Percentiles rank a stretch among this genome's conserved stretches.
These are phyloP conservation scores for Chlamydotis undulata DNA, from an alignment of 2,113 vertebrate genomes.

Conservation along the genomic window DNA sequence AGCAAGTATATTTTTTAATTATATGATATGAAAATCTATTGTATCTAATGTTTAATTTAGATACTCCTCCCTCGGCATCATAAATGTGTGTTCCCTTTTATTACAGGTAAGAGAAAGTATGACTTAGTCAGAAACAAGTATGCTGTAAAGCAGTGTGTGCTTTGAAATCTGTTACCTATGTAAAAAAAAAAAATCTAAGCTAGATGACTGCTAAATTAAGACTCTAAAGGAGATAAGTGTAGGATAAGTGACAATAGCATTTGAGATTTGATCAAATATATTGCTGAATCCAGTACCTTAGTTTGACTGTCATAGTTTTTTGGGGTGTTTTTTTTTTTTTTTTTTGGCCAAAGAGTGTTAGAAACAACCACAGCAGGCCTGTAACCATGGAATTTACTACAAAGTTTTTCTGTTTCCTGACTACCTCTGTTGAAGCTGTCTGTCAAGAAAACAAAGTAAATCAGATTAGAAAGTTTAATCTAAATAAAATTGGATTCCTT, in stretches of 20 bases:
- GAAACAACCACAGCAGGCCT: not conserved
- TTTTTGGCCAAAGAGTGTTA: not conserved
- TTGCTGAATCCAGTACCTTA: slow-evolving; percentile 52
- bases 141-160: not conserved
- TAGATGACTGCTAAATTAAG: not conserved
- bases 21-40: not conserved
- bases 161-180: not conserved
- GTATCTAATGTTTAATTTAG: not conserved
- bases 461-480: slow-evolving; percentile 30
- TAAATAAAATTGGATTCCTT: not conserved
- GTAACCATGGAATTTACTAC: not conserved
- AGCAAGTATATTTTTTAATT: not conserved
- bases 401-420: slow-evolving; percentile 20
- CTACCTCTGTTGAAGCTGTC: not conserved
- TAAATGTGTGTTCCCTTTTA: not conserved
- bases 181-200: not conserved
- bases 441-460: slow-evolving; percentile 45
- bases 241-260: not conserved
- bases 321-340: not conserved
- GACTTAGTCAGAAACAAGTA: not conserved
- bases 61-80: not conserved
- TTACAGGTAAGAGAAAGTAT: not conserved
- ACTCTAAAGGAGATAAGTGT: not conserved
- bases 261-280: not conserved
- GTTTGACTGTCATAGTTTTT: slow-evolving; percentile 23